Evolutionary conservation across 2,797 vertebrate species (phyloP), one percentile per base, ranked within the genome.

Genomic region (Emydoidea blandingii): DNA sequence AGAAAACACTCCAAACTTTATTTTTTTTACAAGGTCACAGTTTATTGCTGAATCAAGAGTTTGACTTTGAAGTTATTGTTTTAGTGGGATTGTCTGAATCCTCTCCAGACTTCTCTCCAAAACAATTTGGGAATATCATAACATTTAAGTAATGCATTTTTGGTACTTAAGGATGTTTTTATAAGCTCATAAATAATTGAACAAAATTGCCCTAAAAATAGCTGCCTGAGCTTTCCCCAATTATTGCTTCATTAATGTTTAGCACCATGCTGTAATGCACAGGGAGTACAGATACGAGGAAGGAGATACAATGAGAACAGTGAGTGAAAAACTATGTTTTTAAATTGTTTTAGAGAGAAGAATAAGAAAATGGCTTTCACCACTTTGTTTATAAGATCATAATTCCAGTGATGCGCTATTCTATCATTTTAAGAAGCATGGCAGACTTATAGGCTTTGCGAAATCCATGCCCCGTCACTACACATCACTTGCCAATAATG

Each of bases 11-110:
- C 50, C 65, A 87, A 59, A 59, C 6, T 68, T 86, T 31, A 0
- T 50, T 82, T 80, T 53, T 92, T 86, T 68, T 9, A 25, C 11
- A 50, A 91, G 94, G 82, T 81, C 53, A 8, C 12, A 47, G 19
- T 83, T 93, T 87, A 44, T 85, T 93, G 82, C 80, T 95, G 78
- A 96, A 80, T 78, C 84, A 86, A 85, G n/a, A 50, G 11, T 52
- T 88, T 88, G 49, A 81, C 81, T 94, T 90, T 85, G 23, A 52
- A 88, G 29, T 85, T 89, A 62, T 23, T 84, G 15, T 49, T 68
- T 90, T 62, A 85, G 12, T 62, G 29, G 5, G 25, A 27, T 83
- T 82, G 34, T 89, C 50, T 56, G 56, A 94, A 52, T 93, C 56
- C 8, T 68, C 37, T 91, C 10, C 31, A 84, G 53, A 68, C 85